A percentile compares a stretch with the other conserved stretches of the same genome.
These are phyloP conservation scores for Scalopus aquaticus DNA, from an alignment of 2,113 vertebrate genomes.

Conservation along the genomic window DNA sequence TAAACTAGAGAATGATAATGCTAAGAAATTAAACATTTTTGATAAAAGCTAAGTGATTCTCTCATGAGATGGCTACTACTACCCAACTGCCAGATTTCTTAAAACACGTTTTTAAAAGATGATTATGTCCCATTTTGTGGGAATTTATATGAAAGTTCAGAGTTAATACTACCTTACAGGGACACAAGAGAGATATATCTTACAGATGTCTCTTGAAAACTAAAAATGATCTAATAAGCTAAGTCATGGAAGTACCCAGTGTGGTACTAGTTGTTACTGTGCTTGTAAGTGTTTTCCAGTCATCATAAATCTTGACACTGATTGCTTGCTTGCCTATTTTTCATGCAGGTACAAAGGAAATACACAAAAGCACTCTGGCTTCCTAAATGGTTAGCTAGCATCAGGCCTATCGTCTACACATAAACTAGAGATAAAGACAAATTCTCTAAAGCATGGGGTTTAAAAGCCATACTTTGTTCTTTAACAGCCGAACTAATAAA, in stretches of 20 bases:
- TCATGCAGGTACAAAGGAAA: neutral
- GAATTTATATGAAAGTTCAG: neutral
- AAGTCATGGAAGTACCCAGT: neutral
- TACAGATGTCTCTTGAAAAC: conserved; percentile 34
- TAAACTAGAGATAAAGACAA: conserved; percentile 6
- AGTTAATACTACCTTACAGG: neutral
- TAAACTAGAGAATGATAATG: conserved; percentile 54
- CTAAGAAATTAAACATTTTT: conserved; percentile 11
- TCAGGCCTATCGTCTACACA: neutral
- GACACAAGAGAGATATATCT: neutral
- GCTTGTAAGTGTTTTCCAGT: neutral
- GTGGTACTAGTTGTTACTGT: neutral
- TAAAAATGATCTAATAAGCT: conserved; percentile 31
- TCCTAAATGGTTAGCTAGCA: neutral
- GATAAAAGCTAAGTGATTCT: conserved; percentile 24
- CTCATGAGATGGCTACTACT: conserved; percentile 4
- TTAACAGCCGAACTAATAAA: conserved; percentile 43
- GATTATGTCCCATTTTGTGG: neutral
- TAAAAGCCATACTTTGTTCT: conserved; percentile 3
- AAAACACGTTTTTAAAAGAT: conserved; percentile 13
- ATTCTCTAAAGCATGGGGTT: neutral
- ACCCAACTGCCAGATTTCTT: conserved; percentile 32
- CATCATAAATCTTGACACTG: conserved; percentile 27
- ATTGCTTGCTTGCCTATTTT: neutral
- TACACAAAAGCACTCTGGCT: neutral